Evolutionary conservation across 2,888 invertebrate genomes (phyloP), one percentile per base, ranked within the genome.

Genomic region (Deilephila elpenor): DNA sequence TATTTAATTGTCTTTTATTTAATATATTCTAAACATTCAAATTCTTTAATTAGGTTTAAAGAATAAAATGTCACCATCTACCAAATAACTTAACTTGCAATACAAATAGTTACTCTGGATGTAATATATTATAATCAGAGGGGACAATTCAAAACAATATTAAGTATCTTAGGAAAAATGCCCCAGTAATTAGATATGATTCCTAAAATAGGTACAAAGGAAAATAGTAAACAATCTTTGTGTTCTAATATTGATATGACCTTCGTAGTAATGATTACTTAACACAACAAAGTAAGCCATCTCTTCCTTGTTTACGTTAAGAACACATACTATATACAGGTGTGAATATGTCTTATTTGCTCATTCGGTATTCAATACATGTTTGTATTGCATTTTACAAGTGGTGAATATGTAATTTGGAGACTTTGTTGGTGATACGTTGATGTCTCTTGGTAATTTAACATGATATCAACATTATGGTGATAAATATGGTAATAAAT

Each of bases 381-480:
- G 79, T 79, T 62, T 78, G 80, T 77, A 81, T 83, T 81, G 81
- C 80, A 82, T 80, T 80, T 78, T 78, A 83, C 83, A 80, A 78
- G 77, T 74, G 70, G 71, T 76, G 83, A 80, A 86, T 86, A 76
- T 72, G 62, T 78, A 74, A 82, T 72, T 72, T 51, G 34, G 19
- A 25, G 29, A 19, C 34, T 37, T 72, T 64, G 62, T 37, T 59
- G 25, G 7, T 8, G 4, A 0, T 67, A 64, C 17, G 51, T 32
- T 51, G 44, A 29, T 71, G 20, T 51, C 20, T 6, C 20, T 6
- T 14, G n/a, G 32, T 71, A 14, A 37, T 71, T 0, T 71, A 37
- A 59, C 59, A 59, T 71, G 20, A 59, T 32, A 20, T 59, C 5
- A 56, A n/a, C n/a, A 56, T n/a, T 44, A 44, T 44, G 44, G 1